These are phyloP conservation scores for Gobiocypris rarus DNA, from an alignment of 2,113 vertebrate species.

Conservation along the genomic window DNA sequence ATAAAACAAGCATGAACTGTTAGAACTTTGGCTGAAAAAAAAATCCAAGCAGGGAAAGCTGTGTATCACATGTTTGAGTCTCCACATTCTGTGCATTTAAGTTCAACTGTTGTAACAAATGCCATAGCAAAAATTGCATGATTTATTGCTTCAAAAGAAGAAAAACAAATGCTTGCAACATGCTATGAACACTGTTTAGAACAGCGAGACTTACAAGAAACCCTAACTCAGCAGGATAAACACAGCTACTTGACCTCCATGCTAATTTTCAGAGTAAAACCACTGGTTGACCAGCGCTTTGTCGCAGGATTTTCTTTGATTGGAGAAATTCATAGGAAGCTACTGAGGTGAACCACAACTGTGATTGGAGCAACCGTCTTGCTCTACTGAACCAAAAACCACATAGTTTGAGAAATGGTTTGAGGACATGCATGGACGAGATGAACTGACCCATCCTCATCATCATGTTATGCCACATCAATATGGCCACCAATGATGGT, in stretches of 20 bases:
- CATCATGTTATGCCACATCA: slow-evolving; percentile 32
- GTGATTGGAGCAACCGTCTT: slow-evolving; percentile 40
- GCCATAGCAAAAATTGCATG: not conserved
- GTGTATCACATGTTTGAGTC: not conserved
- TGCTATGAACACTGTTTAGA: not conserved
- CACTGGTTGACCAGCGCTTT: not conserved
- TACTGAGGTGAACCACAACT: slow-evolving; percentile 38
- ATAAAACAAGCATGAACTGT: slow-evolving; percentile 29
- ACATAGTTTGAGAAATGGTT: slow-evolving; percentile 18
- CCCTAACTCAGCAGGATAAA: slow-evolving; percentile 13
- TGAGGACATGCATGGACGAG: slow-evolving; percentile 20
- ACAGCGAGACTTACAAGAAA: not conserved
- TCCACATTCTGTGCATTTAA: not conserved
- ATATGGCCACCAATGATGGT: slow-evolving; percentile 19
- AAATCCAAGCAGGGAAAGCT: not conserved
- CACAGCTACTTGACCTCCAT: not conserved
- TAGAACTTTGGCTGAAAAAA: slow-evolving; percentile 32
- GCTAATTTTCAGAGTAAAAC: slow-evolving; percentile 3
- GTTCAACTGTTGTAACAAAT: slow-evolving; percentile 8
- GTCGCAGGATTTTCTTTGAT: slow-evolving; percentile 36
- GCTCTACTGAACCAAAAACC: slow-evolving; percentile 38
- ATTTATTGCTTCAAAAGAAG: slow-evolving; percentile 10
- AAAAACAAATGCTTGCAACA: slow-evolving; percentile 12
- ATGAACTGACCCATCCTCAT: slow-evolving; percentile 30
- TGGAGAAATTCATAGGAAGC: slow-evolving; percentile 28